Evolutionary conservation across 1,140 invertebrate species (phyloP), one percentile per base, ranked within the genome.

Genomic region (Pseudomyrmex pallidus): DNA sequence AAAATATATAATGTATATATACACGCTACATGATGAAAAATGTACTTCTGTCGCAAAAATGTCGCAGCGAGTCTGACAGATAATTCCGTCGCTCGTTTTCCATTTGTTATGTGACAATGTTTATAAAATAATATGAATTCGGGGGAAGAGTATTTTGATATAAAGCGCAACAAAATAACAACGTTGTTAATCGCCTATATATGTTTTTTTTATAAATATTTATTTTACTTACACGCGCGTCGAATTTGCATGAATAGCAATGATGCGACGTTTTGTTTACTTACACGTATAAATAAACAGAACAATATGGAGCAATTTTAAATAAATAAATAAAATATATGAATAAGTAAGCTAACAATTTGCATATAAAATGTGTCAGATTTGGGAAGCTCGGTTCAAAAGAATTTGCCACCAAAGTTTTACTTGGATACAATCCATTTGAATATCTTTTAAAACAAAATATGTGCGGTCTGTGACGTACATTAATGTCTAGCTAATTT

Each of bases 61-160:
- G 64, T 80, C 66, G 54, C 54, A 20, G 64, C 54, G 44, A 50
- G 76, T 59, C 76, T 80, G 76, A 80, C 76, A 80, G 44, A 80
- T 80, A 80, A 80, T 80, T 78, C 44, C 66, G 12, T n/a, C 13
- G 66, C 46, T 20, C 44, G 44, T 59, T 46, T 22, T 64, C 20
- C 54, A 80, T 80, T 70, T 80, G 76, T 80, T 80, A 80, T 22
- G 54, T 80, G 76, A 70, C 76, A 50, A 15, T 70, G 56, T 80
- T 78, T 68, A 80, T 59, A 35, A 80, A 80, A 80, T 80, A 61
- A 80, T 70, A 70, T 22, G 46, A 22, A 22, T 48, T 61, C 12
- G 20, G 35, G 35, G 35, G 5, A 35, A 35, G 35, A 35, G 3
- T 46, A 15, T 70, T n/a, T 68, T 20, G 15, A 2, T 22, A 15